A percentile compares a stretch with the other conserved stretches of the same genome.
These are phyloP conservation scores for Gracilinanus agilis DNA, from an alignment of 2,113 vertebrate genomes.

Conservation along the genomic window DNA sequence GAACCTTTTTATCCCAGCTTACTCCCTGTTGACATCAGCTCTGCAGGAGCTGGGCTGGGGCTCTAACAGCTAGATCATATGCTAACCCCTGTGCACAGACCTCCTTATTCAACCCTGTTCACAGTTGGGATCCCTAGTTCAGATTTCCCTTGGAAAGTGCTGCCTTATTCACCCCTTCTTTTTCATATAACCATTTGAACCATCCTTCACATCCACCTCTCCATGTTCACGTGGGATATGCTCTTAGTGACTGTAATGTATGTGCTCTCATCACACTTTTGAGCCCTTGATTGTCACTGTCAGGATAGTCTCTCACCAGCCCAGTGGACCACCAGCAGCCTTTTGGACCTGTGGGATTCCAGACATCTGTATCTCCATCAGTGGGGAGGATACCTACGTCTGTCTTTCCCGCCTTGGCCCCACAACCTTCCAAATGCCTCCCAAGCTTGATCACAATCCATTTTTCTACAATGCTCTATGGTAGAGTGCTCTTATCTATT, in stretches of 20 bases:
- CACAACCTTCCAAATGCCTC: background rate
- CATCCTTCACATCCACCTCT: background rate
- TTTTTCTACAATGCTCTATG: background rate
- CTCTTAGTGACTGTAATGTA: background rate
- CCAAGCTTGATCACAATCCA: background rate
- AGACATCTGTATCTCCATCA: background rate
- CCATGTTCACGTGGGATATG: background rate
- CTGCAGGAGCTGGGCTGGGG: background rate
- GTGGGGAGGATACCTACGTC: background rate
- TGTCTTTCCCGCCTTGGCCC: background rate
- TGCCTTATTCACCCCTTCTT: background rate
- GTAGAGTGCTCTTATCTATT: background rate
- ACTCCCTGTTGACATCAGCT: background rate
- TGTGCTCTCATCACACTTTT: background rate
- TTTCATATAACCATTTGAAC: background rate
- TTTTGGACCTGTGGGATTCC: background rate
- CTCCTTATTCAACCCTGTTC: background rate
- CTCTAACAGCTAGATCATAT: background rate
- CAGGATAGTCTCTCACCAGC: background rate
- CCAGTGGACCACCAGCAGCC: background rate
- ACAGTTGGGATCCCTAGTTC: background rate
- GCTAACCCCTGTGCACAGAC: background rate
- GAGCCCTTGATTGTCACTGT: background rate
- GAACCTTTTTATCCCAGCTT: background rate
- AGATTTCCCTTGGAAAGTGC: background rate